Evolutionary conservation across 1,140 invertebrate species (phyloP).

Genomic region (Nymphalis io): DNA sequence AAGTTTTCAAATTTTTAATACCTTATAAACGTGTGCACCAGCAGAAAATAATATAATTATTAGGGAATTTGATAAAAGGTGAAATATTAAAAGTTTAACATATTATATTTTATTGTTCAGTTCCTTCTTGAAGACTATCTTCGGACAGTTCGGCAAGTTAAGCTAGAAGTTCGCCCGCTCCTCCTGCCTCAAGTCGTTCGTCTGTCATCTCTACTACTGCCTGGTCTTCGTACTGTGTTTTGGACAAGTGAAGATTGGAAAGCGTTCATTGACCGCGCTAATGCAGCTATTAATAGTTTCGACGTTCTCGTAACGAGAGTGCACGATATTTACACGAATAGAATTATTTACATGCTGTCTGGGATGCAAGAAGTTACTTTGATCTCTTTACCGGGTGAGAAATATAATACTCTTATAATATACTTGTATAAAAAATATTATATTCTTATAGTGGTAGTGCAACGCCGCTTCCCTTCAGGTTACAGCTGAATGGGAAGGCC

Average conservation of each 20-base stretch:
- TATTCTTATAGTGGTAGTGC: too few relatives aligned
- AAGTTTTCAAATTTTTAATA: background rate
- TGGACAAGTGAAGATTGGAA: conserved; percentile 91
- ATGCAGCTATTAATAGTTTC: conserved; percentile 88
- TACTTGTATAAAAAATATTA: too few relatives aligned
- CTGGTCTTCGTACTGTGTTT: conserved; percentile 88
- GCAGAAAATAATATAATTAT: too few relatives aligned
- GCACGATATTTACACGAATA: conserved; percentile 95
- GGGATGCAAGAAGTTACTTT: conserved; percentile 93
- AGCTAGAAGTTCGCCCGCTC: conserved; percentile 91
- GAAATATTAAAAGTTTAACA: too few relatives aligned
- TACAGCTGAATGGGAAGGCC: too few relatives aligned
- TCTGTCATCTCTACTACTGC: conserved; percentile 89
- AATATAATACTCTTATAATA: too few relatives aligned
- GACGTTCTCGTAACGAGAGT: conserved; percentile 91
- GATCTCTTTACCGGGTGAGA: conserved; percentile 85
- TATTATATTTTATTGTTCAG: conserved; percentile 59
- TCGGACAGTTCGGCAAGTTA: conserved; percentile 86
- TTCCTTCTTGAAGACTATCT: conserved; percentile 89
- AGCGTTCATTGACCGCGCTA: conserved; percentile 85
- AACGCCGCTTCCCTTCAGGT: too few relatives aligned
- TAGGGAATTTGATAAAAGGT: too few relatives aligned
- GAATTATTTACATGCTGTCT: conserved; percentile 92
- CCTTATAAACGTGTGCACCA: too few relatives aligned
- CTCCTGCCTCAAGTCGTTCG: conserved; percentile 92